Conservation (phyloP, 2,888 invertebrate genomes). For the Criorhina ranunculi region DNA sequence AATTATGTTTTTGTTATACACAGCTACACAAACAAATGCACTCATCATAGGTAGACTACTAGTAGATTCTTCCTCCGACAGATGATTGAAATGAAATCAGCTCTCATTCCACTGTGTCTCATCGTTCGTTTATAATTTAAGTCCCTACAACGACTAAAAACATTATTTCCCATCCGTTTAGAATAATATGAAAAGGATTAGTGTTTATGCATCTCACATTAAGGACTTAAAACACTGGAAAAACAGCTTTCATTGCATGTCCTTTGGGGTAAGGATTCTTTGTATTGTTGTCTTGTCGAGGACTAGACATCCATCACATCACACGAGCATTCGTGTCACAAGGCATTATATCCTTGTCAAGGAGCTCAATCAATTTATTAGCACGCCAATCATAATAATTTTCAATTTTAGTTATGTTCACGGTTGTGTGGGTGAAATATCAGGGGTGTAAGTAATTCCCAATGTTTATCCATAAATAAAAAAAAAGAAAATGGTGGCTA, state of each 20-base stretch:
- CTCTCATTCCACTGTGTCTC: conserved; percentile 9
- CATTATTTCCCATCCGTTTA: conserved; percentile 70
- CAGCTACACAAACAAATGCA: conserved; percentile 1
- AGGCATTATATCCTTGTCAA: not conserved
- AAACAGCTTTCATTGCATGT: conserved; percentile 57
- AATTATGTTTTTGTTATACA: conserved; percentile 70
- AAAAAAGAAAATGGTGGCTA: not conserved
- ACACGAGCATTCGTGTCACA: not conserved
- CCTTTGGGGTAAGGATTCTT: conserved; percentile 18
- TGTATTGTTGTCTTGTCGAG: not conserved
- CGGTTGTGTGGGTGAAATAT: not conserved
- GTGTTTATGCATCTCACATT: conserved; percentile 35
- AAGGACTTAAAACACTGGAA: conserved; percentile 58
- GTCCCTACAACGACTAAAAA: conserved; percentile 55
- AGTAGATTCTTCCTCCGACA: conserved; percentile 8
- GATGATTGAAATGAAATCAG: conserved; percentile 57
- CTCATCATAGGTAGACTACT: not conserved
- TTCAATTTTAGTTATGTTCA: not conserved
- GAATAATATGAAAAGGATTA: conserved; percentile 54
- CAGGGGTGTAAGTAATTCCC: not conserved
- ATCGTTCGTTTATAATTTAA: conserved; percentile 46
- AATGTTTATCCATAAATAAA: not conserved
- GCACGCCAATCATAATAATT: conserved; percentile 2
- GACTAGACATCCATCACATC: not conserved
- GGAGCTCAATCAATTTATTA: not conserved